A percentile compares a stretch with the other conserved stretches of the same genome.
Evolutionary conservation across 1,140 invertebrate genomes (phyloP).

Genomic region (Papilio machaon): DNA sequence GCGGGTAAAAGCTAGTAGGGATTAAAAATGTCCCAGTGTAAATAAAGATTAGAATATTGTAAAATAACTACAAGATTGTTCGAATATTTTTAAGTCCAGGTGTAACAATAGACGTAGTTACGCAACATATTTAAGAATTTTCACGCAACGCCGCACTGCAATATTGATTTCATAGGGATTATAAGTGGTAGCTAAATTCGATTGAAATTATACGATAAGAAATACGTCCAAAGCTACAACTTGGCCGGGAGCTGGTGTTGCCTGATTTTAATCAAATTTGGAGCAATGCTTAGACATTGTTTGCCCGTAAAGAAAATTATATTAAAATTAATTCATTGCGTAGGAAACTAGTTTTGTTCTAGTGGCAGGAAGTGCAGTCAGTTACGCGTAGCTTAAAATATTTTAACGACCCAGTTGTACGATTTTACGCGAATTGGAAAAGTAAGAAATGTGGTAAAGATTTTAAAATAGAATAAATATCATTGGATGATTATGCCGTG

Average conservation of each 20-base stretch:
- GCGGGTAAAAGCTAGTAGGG: too few species aligned
- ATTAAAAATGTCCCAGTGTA: background rate
- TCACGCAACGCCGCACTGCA: constrained; percentile 2
- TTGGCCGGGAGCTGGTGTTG: background rate
- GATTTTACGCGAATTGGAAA: background rate
- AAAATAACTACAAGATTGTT: background rate
- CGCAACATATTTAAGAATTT: constrained; percentile 1
- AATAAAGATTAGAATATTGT: background rate
- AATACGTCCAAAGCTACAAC: background rate
- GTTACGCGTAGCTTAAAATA: background rate
- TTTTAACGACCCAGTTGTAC: background rate
- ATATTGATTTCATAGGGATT: constrained; percentile 35
- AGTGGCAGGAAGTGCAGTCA: background rate
- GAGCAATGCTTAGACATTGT: constrained; percentile 29
- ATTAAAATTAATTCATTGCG: constrained; percentile 33
- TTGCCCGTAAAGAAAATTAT: constrained; percentile 5
- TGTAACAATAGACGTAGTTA: background rate
- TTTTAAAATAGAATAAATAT: too few species aligned
- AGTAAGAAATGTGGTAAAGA: background rate
- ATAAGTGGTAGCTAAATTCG: constrained; percentile 30
- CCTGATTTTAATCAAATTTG: constrained; percentile 33
- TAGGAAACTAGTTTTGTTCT: background rate
- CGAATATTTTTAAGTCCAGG: background rate
- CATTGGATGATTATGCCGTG: too few species aligned
- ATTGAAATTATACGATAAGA: constrained; percentile 20